phyloP scores from a whole-genome alignment of 2,888 invertebrate species.

The Drosophila rellima region DNA sequence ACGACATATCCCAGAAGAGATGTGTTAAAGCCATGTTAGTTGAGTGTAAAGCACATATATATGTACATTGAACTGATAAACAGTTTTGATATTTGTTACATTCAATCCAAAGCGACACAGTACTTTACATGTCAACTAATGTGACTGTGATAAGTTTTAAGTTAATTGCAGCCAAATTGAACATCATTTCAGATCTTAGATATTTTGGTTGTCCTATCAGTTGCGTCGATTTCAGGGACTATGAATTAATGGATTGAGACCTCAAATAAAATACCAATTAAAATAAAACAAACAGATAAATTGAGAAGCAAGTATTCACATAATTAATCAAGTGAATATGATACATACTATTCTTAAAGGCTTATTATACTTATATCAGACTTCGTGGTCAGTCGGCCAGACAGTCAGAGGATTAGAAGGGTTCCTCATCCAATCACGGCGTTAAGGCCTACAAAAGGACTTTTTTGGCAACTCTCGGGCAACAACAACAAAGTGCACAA shows the following conservation, averaged over 20 bases:
- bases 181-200: background rate
- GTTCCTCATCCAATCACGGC: background rate
- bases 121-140: background rate
- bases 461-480: background rate
- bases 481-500: slow-evolving; percentile 7
- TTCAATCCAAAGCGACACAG: background rate
- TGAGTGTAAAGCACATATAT: background rate
- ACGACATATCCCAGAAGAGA: too few relatives aligned
- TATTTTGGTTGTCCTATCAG: background rate
- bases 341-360: slow-evolving; percentile 28
- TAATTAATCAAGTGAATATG: slow-evolving; percentile 36
- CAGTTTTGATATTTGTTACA: background rate
- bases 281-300: too few relatives aligned
- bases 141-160: too few relatives aligned
- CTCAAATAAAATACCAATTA: too few relatives aligned
- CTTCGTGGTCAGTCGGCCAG: slow-evolving; percentile 12
- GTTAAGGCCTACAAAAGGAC: slow-evolving; percentile 3
- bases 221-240: too few relatives aligned
- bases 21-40: background rate
- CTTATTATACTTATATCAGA: slow-evolving; percentile 28
- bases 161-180: too few relatives aligned
- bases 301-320: background rate
- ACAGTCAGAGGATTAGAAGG: background rate
- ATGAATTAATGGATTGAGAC: too few relatives aligned
- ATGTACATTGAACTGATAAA: background rate